Base-by-base conservation (phyloP, 2,113 vertebrate genomes). In the Syrmaticus mikado region DNA sequence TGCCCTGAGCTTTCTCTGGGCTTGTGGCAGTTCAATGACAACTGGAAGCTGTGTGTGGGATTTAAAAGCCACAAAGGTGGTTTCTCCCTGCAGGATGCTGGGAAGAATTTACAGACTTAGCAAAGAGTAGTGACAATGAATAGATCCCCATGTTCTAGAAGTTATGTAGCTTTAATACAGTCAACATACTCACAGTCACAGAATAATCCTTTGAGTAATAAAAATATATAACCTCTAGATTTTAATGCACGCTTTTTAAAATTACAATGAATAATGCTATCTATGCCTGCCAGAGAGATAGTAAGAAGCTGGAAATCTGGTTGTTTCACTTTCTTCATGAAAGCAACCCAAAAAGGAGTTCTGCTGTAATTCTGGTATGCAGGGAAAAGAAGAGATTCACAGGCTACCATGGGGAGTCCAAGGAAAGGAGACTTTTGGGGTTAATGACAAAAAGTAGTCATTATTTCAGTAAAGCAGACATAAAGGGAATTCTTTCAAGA, bases 321-420 rank as follows among this genome's bases (percentile, higher is more conserved):
- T 17, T 82, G 5, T 66, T 25, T 64, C 70, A 50, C 11, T 38
- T 80, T 67, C 34, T 62, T 92, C 43, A 38, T 57, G 40, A 14
- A 71, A 45, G 48, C 32, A 91, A 79, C 6, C 1, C n/a, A 89
- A 64, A 40, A 65, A 50, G 2, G 27, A 82, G 2, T 27, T 30
- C 34, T 57, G 24, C 11, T 79, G 53, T 45, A 16, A 79, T 62
- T 13, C 10, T 19, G 36, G 27, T 11, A 62, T 21, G 16, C 20
- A 50, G 48, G 40, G 27, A 34, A 41, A 90, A 61, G 6, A 17
- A 2, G 5, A n/a, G 18, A 38, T 1, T 55, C 32, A 64, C 4
- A 20, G 21, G 13, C 1, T 77, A 48, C 13, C 0, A 2, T 2
- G 4, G 7, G 28, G 7, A 77, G 14, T 28, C 21, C 41, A 71